Conservation (phyloP, 1,140 invertebrate genomes). For the Bilobella aurantiaca region DNA sequence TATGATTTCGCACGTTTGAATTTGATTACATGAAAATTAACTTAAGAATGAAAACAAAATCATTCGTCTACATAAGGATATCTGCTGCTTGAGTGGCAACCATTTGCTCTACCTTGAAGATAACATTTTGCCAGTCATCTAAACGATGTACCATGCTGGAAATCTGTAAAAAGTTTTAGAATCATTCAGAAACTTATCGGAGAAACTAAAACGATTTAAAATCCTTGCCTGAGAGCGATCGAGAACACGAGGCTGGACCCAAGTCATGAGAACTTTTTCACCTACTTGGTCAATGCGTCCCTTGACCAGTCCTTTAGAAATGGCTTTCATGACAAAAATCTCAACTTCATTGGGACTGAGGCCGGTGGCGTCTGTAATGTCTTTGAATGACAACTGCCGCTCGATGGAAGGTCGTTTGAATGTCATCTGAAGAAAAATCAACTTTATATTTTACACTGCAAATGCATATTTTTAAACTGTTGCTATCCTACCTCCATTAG, state of each 20-base stretch:
- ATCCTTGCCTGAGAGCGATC: slow-evolving; percentile 56
- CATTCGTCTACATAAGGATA: slow-evolving; percentile 58
- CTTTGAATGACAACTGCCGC: slow-evolving; percentile 74
- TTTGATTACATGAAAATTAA: too few species aligned
- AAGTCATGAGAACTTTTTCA: slow-evolving; percentile 66
- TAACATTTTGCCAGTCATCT: slow-evolving; percentile 70
- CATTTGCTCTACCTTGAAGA: slow-evolving; percentile 66
- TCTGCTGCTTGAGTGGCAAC: slow-evolving; percentile 71
- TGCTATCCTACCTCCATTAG: slow-evolving; percentile 74
- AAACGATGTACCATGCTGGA: slow-evolving; percentile 64
- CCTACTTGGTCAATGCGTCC: slow-evolving; percentile 93
- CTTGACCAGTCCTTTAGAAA: slow-evolving; percentile 85
- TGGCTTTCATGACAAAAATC: slow-evolving; percentile 92
- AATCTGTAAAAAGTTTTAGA: slow-evolving; percentile 47
- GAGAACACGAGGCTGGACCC: slow-evolving; percentile 86
- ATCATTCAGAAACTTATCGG: neutral
- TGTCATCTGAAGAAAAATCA: slow-evolving; percentile 48
- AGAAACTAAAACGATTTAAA: neutral
- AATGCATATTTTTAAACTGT: slow-evolving; percentile 14
- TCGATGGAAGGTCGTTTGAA: slow-evolving; percentile 55
- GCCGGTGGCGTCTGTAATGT: slow-evolving; percentile 77
- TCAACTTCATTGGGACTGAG: slow-evolving; percentile 80
- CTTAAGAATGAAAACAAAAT: too few species aligned
- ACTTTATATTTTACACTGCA: neutral
- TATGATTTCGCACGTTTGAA: too few species aligned